Percentiles rank a stretch among this genome's conserved stretches.
Conservation (phyloP, 2,888 invertebrate genomes). For the Hydriomena furcata region DNA sequence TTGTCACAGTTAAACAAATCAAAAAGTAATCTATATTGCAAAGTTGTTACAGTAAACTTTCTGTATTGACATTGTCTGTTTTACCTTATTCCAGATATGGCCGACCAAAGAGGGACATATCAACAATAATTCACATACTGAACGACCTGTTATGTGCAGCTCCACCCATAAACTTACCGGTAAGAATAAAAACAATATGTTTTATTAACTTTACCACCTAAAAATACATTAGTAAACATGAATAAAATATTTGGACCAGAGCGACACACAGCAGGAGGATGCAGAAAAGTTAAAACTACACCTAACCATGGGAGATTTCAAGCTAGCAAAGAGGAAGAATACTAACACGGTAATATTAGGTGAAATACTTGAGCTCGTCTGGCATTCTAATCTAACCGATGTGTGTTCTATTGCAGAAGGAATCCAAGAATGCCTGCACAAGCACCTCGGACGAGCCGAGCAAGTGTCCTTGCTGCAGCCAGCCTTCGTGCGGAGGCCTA, state of each 20-base stretch:
- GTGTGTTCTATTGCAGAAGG: conserved; percentile 57
- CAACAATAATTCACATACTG: conserved; percentile 97
- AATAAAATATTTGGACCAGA: conserved; percentile 19
- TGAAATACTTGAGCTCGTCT: conserved; percentile 1
- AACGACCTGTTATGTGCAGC: conserved; percentile 96
- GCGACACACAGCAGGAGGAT: conserved; percentile 9
- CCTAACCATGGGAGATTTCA: conserved; percentile 16
- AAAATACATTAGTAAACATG: conserved; percentile 13
- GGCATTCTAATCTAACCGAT: background rate
- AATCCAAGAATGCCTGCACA: conserved; percentile 60
- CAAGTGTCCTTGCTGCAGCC: conserved; percentile 60
- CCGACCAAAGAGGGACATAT: conserved; percentile 95
- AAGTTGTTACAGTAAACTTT: background rate
- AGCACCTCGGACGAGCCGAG: conserved; percentile 47
- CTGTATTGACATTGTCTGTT: background rate
- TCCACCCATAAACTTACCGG: conserved; percentile 85
- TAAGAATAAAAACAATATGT: conserved; percentile 39
- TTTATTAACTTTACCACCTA: conserved; percentile 18
- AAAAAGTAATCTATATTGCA: background rate
- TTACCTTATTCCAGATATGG: conserved; percentile 85
- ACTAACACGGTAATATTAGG: conserved; percentile 22
- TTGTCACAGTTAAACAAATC: too few relatives aligned
- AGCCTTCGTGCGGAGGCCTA: conserved; percentile 58
- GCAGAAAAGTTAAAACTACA: conserved; percentile 14
- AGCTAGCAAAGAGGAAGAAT: conserved; percentile 17